Evolutionary conservation across 2,797 vertebrate genomes (phyloP), one percentile per base, ranked within the genome.

Genomic region (Sternarchorhynchus goeldii): DNA sequence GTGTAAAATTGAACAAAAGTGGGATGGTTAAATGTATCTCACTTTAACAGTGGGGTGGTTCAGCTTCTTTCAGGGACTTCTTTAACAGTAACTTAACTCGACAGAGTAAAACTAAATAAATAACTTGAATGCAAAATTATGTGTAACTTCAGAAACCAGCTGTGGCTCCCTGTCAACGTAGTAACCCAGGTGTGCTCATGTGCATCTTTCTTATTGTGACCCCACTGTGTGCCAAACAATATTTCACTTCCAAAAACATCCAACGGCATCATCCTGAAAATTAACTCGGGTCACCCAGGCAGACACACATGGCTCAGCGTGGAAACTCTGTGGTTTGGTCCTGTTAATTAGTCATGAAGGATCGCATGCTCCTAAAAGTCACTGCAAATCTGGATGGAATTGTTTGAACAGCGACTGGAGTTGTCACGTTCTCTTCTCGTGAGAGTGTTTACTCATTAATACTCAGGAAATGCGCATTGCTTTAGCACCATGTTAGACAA

Each of bases 261-360:
- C 14, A 25, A 32, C 18, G 25, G 12, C 18, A 12, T 34, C 6
- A 8, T 65, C 62, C 69, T 6, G 6, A 58, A 72, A 78, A 32
- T 36, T 5, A 66, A 29, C 32, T 39, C 31, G 3, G 29, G 36
- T 60, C 62, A 36, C 63, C 56, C 70, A 50, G 39, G 63, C 63
- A 29, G 16, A 20, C 55, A 21, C 17, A 63, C 70, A 50, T 39
- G 16, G 17, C 77, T 68, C 20, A 25, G 25, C 50, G 45, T 2
- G 3, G 17, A 55, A 53, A 73, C 64, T 77, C 75, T 75, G 80
- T 75, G 20, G 62, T 34, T 71, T 32, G 12, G 21, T 76, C 56
- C 79, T 59, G 36, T 66, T 84, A 81, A 79, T 81, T 81, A 75
- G 73, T 78, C 73, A 81, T 76, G 39, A 25, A 70, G 12, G 64